A percentile compares a stretch with the other conserved stretches of the same genome.
Evolutionary conservation across 1,140 invertebrate genomes (phyloP).

Genomic region (Camponotus pennsylvanicus): DNA sequence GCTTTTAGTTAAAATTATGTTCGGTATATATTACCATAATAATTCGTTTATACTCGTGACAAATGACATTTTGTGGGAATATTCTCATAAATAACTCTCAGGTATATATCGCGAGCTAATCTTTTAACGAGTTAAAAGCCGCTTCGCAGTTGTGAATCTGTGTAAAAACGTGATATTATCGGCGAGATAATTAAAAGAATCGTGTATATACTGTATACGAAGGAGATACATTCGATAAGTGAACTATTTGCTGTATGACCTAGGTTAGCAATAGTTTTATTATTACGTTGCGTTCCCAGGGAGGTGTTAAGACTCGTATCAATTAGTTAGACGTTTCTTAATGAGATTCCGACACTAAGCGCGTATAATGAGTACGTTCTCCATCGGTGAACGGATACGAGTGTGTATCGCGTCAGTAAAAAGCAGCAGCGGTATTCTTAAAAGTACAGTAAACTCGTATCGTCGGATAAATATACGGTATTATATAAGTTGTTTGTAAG

Average conservation of each 20-base stretch:
- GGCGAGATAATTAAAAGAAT: slow-evolving; percentile 32
- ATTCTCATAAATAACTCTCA: slow-evolving; percentile 55
- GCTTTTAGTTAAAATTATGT: too few species aligned
- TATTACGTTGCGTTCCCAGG: slow-evolving; percentile 23
- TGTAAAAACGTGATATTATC: slow-evolving; percentile 45
- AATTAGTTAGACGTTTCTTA: slow-evolving; percentile 54
- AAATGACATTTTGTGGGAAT: slow-evolving; percentile 16
- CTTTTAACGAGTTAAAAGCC: slow-evolving; percentile 36
- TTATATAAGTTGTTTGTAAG: slow-evolving; percentile 79
- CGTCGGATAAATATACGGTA: slow-evolving; percentile 77
- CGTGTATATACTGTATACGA: neutral
- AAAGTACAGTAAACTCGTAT: slow-evolving; percentile 69
- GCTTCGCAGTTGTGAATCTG: neutral
- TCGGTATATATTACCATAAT: neutral
- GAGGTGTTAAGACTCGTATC: slow-evolving; percentile 10
- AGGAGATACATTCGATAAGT: slow-evolving; percentile 36
- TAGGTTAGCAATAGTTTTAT: slow-evolving; percentile 24
- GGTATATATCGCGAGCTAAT: slow-evolving; percentile 33
- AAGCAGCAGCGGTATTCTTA: slow-evolving; percentile 48
- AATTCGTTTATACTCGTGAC: neutral
- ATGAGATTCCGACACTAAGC: slow-evolving; percentile 51
- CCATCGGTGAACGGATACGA: neutral
- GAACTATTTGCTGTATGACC: neutral
- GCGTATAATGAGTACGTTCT: slow-evolving; percentile 59
- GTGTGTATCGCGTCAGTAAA: slow-evolving; percentile 12